Percentiles rank a stretch among this genome's conserved stretches.
phyloP scores from a whole-genome alignment of 2,113 vertebrate species.

The Cheilinus undulatus region DNA sequence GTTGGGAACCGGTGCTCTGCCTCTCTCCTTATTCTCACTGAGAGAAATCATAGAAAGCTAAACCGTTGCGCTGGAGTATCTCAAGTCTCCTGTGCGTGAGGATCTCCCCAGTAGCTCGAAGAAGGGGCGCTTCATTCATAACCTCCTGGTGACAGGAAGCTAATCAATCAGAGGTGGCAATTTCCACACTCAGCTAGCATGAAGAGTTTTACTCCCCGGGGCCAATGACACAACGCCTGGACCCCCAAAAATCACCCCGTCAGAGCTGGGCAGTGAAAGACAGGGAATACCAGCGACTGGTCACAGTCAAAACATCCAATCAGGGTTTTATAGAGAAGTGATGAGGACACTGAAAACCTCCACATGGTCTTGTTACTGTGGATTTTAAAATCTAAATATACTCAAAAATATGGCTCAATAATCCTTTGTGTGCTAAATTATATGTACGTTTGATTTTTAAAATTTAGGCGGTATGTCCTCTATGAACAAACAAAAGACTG shows the following conservation, averaged over 20 bases:
- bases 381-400: too few relatives aligned
- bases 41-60: constrained; percentile 14
- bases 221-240: constrained; percentile 27
- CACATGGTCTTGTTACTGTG: too few relatives aligned
- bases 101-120: constrained; percentile 24
- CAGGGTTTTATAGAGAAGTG: constrained; percentile 60
- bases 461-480: not conserved
- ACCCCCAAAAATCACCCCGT: constrained; percentile 46
- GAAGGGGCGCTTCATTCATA: constrained; percentile 59
- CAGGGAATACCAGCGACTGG: constrained; percentile 42
- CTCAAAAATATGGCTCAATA: too few relatives aligned
- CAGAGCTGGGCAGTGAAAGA: constrained; percentile 43
- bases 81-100: constrained; percentile 11
- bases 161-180: constrained; percentile 77
- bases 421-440: too few relatives aligned
- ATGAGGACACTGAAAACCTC: constrained; percentile 14
- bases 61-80: not conserved
- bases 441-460: too few relatives aligned
- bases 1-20: not conserved
- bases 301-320: constrained; percentile 72
- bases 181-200: constrained; percentile 69
- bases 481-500: constrained; percentile 10
- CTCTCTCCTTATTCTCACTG: not conserved
- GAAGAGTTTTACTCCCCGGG: constrained; percentile 46
- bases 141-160: constrained; percentile 76